Conservation (phyloP, 1,140 invertebrate genomes). For the Diachasma alloeum region DNA sequence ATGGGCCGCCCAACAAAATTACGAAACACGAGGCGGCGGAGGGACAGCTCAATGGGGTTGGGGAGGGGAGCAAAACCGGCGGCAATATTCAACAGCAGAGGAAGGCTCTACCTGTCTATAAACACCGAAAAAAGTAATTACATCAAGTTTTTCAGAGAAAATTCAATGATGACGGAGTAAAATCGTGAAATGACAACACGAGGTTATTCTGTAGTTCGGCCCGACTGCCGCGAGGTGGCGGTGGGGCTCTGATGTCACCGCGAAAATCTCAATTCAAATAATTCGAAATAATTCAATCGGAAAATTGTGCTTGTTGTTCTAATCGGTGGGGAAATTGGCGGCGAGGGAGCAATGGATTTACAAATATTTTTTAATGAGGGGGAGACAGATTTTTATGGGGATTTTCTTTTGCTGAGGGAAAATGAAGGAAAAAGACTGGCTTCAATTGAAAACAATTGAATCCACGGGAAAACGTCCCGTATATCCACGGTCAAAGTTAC, state of each 20-base stretch:
- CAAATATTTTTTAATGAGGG: too few species aligned
- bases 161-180: too few species aligned
- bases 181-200: background rate
- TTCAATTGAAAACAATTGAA: too few species aligned
- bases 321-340: background rate
- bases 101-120: conserved; percentile 65
- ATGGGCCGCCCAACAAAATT: conserved; percentile 39
- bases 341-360: too few species aligned
- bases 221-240: background rate
- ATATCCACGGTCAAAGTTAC: too few species aligned
- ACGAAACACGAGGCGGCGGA: conserved; percentile 34
- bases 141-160: background rate
- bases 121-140: conserved; percentile 58
- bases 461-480: too few species aligned
- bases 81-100: conserved; percentile 62
- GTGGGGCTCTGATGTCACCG: background rate
- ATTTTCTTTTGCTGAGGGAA: too few species aligned
- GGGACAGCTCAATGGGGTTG: conserved; percentile 6
- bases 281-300: background rate
- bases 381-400: too few species aligned
- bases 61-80: conserved; percentile 42
- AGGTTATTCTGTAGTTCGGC: background rate
- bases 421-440: too few species aligned
- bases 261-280: background rate
- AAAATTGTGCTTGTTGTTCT: background rate